Base-by-base conservation (phyloP, 2,113 vertebrate genomes). In the Melospiza melodia region DNA sequence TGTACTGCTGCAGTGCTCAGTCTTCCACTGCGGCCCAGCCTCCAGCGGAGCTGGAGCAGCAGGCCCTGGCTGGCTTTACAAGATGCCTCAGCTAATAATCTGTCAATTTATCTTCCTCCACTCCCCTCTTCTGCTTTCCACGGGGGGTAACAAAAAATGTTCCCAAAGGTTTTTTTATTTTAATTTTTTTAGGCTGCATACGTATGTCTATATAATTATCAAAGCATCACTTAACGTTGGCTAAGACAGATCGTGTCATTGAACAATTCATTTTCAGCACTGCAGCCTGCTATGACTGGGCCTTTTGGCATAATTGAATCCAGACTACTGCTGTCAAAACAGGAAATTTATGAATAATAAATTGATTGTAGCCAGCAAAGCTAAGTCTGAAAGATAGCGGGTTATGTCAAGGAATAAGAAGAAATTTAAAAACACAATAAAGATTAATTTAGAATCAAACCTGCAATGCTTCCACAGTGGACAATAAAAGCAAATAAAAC, bases 341-440 rank as follows among this genome's bases (percentile, higher is more conserved):
- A 96, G 90, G 96, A 97, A 97, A 97, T 97, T 97, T 97, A 98
- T 98, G 97, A 98, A 98, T 98, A 97, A 96, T 95, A 97, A 97
- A 97, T 95, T 92, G 93, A 94, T 96, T 93, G 91, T 92, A 97
- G 97, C 94, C 94, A 92, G 89, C 83, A 94, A 91, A 92, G 88
- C 97, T 84, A 92, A 92, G 87, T 91, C 90, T 87, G 61, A 95
- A 79, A 96, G 95, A 96, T 75, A 93, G 95, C 30, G 44, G 48
- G 86, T 83, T 93, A 92, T 87, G 94, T 94, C 84, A 90, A 63
- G 68, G 92, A 93, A 87, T 94, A 91, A 84, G 62, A 72, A 86
- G 89, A 93, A 97, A 94, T 95, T 93, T 94, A 66, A 87, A 96
- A 96, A 93, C 59, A 89, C 84, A 94, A 94, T 79, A 95, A 94